phyloP scores from a whole-genome alignment of 2,888 invertebrate genomes.

The Reticulitermes lucifugus region DNA sequence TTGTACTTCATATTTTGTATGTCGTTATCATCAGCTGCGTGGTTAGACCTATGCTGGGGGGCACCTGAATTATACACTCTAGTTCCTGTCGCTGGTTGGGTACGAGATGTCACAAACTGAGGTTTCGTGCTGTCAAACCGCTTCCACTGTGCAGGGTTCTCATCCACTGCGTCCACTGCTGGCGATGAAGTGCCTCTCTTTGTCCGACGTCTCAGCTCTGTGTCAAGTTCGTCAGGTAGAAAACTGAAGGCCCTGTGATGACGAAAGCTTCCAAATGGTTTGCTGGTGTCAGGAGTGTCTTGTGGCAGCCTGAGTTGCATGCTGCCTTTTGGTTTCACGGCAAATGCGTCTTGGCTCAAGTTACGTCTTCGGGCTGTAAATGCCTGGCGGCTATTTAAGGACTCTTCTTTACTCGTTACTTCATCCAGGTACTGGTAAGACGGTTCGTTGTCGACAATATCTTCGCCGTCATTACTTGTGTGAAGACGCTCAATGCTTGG shows the following conservation, averaged over 20 bases:
- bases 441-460: background rate
- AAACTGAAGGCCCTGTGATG: background rate
- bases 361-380: background rate
- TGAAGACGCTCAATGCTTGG: conserved; percentile 13
- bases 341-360: background rate
- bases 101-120: conserved; percentile 35
- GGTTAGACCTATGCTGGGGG: background rate
- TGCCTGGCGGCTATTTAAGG: background rate
- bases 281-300: background rate
- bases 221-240: background rate
- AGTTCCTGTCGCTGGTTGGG: background rate
- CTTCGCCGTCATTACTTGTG: background rate
- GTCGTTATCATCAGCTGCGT: background rate
- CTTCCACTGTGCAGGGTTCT: conserved; percentile 20
- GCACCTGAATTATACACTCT: background rate
- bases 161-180: conserved; percentile 44
- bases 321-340: background rate
- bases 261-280: background rate
- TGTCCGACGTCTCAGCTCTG: background rate
- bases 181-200: conserved; percentile 20
- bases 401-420: background rate
- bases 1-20: conserved; percentile 26
- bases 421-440: conserved; percentile 1
- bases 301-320: background rate
- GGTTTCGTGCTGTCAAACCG: conserved; percentile 36